These are phyloP conservation scores for Cancer borealis DNA, from an alignment of 2,888 invertebrate genomes.

Conservation along the genomic window DNA sequence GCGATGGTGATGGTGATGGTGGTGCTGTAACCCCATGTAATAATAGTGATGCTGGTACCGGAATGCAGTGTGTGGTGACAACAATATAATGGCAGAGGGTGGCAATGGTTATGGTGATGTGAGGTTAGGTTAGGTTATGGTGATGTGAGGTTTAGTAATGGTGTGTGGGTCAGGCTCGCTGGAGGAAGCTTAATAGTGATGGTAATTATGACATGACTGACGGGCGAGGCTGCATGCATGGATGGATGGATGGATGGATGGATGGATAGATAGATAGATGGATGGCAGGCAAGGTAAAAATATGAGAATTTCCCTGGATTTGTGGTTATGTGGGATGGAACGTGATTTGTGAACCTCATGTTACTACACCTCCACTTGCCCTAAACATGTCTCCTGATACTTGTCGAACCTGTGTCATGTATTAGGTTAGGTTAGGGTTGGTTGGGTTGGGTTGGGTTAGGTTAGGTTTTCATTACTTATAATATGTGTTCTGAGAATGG, in stretches of 20 bases:
- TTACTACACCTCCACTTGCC: no score
- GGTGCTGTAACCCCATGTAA: background rate
- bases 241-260: background rate
- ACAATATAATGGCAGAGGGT: background rate
- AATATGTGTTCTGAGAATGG: no score
- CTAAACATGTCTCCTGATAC: no score
- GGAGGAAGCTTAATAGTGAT: background rate
- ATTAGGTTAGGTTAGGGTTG: no score
- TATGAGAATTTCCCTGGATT: background rate
- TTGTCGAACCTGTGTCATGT: no score
- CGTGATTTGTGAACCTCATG: background rate
- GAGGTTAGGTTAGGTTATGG: no score
- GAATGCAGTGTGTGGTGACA: background rate
- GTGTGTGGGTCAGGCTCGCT: background rate
- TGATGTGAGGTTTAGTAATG: background rate
- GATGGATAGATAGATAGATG: background rate
- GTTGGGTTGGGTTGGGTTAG: no score
- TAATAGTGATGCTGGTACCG: background rate
- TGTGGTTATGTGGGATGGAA: background rate
- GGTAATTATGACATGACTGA: conserved; percentile 11
- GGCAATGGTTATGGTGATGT: background rate
- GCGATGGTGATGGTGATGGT: background rate
- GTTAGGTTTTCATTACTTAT: no score
- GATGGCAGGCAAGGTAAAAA: background rate
- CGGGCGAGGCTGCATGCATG: background rate